Base-by-base conservation (phyloP, 2,797 vertebrate species). In the Hozukius guyotensis region DNA sequence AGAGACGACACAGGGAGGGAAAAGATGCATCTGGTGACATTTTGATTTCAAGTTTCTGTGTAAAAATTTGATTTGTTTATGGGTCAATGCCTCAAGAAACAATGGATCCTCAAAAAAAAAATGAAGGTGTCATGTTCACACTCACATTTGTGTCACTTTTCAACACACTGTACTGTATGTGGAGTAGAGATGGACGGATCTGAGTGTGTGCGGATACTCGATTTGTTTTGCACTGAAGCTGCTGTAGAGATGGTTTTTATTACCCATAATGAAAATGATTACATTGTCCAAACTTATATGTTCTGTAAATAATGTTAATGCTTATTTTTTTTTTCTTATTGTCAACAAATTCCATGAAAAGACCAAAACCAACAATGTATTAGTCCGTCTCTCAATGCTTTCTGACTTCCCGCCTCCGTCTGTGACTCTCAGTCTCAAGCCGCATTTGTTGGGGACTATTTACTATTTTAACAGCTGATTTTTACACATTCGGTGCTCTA, bases 131-230 rank as follows among this genome's bases (percentile, higher is more conserved):
- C 46, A 34, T 10, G 16, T 73, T 62, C 74, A 72, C 42, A 4
- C 31, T 59, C n/a, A 53, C 42, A 52, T 72, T 25, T 22, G 38
- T 68, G 53, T 73, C 59, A 59, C 75, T 74, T 72, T 71, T 86
- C 67, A 79, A 56, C 64, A 65, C 56, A 46, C 7, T 34, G 31
- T 8, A 57, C 22, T 27, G 46, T 32, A 52, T 12, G 12, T 64
- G 32, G 69, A 79, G 5, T 0, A 16, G 5, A 25, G 49, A 25
- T 14, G 2, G 55, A 36, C 24, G 27, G 36, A 49, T n/a, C 27
- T 10, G 16, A 8, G 24, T 11, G 27, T 61, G 27, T 53, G 56
- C 34, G 13, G 62, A 55, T 29, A n/a, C 32, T 25, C 13, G 0
- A 42, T 5, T n/a, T 14, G 31, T 64, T 29, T 59, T 34, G 14